phyloP scores from a whole-genome alignment of 2,888 invertebrate species.

The Lasioglossum oenotherae region DNA sequence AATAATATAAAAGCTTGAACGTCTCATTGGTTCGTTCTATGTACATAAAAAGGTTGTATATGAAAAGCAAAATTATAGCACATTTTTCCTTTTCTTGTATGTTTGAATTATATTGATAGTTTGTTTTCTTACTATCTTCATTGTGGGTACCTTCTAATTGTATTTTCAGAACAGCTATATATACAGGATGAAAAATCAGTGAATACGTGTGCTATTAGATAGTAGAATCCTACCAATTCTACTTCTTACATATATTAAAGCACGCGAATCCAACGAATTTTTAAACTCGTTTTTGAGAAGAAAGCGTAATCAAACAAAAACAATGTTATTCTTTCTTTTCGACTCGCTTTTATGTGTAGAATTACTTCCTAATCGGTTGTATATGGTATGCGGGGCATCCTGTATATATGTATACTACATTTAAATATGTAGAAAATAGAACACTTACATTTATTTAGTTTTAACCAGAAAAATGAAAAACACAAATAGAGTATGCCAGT shows the following conservation, averaged over 20 bases:
- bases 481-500: not conserved
- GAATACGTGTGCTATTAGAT: no score
- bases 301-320: no score
- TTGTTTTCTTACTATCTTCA: not conserved
- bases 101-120: slow-evolving; percentile 50
- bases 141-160: not conserved
- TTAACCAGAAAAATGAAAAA: not conserved
- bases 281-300: no score
- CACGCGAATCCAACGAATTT: no score
- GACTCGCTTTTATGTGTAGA: no score
- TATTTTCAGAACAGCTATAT: not conserved
- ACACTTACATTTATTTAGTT: not conserved
- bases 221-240: no score
- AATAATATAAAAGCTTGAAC: slow-evolving; percentile 65
- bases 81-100: slow-evolving; percentile 56
- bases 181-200: not conserved
- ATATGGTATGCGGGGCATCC: no score
- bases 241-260: no score
- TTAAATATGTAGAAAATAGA: not conserved
- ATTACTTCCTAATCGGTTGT: no score
- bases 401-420: not conserved
- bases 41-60: slow-evolving; percentile 55
- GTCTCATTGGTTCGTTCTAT: slow-evolving; percentile 56
- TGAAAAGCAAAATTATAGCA: slow-evolving; percentile 40
- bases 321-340: no score